A percentile compares a stretch with the other conserved stretches of the same genome.
Evolutionary conservation across 2,113 vertebrate genomes (phyloP).

Genomic region (Bos indicus): DNA sequence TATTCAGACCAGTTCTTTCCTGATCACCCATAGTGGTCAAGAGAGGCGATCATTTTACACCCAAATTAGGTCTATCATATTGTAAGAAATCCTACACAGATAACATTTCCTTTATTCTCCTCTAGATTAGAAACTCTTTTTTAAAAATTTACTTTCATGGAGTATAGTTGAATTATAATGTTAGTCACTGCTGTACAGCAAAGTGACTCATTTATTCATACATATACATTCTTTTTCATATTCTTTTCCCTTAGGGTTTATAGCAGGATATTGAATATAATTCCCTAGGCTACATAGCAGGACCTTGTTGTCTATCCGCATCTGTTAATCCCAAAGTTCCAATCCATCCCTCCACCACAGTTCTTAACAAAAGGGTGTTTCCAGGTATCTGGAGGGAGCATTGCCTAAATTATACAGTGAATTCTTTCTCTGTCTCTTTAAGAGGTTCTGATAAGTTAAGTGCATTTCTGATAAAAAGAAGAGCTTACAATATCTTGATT

Average conservation of each 20-base stretch:
- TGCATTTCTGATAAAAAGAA: background rate
- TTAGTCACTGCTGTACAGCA: background rate
- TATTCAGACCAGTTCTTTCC: background rate
- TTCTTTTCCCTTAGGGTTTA: background rate
- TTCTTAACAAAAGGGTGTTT: background rate
- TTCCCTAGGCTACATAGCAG: background rate
- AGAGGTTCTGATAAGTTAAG: background rate
- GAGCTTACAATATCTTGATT: background rate
- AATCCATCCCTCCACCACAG: background rate
- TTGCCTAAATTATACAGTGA: background rate
- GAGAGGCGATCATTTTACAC: background rate
- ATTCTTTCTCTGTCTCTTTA: background rate
- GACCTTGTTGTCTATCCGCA: background rate
- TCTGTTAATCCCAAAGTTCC: background rate
- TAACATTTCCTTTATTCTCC: background rate
- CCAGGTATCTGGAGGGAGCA: background rate
- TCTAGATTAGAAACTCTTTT: background rate
- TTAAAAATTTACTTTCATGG: background rate
- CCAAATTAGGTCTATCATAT: background rate
- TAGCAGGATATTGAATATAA: background rate
- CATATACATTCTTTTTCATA: background rate
- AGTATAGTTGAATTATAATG: background rate
- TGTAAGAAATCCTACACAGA: background rate
- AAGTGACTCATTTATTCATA: background rate
- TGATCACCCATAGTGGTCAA: background rate